A percentile compares a stretch with the other conserved stretches of the same genome.
These are phyloP conservation scores for Sphaerophoria taeniata DNA, from an alignment of 2,888 invertebrate species.

Conservation along the genomic window DNA sequence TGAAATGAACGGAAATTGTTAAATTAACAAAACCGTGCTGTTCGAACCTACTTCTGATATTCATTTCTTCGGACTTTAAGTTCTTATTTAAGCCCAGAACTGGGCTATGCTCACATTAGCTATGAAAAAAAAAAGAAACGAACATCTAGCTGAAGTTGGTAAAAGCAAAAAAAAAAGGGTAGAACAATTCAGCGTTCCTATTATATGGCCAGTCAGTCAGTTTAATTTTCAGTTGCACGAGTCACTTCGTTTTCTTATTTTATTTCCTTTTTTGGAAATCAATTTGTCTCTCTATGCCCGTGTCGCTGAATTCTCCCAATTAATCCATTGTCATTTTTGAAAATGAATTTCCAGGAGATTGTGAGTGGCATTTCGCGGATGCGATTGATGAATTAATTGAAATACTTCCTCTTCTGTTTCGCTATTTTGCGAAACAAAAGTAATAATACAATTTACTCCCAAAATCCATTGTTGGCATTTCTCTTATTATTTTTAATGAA, in stretches of 20 bases:
- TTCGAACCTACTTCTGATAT: no score
- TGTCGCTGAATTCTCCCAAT: conserved; percentile 43
- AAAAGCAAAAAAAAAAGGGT: no score
- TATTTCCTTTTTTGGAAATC: background rate
- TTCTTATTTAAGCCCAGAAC: no score
- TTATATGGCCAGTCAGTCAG: background rate
- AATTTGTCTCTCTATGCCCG: background rate
- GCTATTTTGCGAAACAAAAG: background rate
- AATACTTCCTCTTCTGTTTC: conserved; percentile 41
- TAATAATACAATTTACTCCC: background rate
- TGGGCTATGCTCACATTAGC: no score
- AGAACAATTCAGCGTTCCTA: no score
- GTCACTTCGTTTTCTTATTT: background rate
- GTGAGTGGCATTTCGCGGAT: conserved; percentile 47
- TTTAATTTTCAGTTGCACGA: background rate
- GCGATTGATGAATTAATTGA: conserved; percentile 65
- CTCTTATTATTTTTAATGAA: background rate
- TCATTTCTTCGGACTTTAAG: no score
- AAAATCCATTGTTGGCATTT: background rate
- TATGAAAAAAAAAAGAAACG: no score
- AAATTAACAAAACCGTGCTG: no score
- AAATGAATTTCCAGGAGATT: conserved; percentile 55
- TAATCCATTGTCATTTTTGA: conserved; percentile 47
- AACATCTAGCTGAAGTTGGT: no score
- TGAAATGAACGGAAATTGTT: no score